Conservation (phyloP, 2,797 vertebrate species). For the Sarcoramphus papa region DNA sequence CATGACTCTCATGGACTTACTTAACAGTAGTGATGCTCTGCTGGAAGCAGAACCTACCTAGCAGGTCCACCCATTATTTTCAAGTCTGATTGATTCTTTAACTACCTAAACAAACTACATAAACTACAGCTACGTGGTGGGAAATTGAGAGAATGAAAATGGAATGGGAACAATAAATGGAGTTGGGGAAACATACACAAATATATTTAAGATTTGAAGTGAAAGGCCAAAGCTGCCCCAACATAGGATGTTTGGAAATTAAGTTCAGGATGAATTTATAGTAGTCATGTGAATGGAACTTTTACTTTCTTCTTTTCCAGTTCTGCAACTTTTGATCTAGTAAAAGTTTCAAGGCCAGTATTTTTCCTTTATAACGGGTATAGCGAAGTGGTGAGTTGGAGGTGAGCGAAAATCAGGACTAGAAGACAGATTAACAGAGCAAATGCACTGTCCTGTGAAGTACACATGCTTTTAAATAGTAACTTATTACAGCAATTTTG, state of each 20-base stretch:
- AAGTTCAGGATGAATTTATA: not conserved
- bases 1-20: not conserved
- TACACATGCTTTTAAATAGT: not conserved
- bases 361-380: not conserved
- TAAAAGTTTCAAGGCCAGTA: not conserved
- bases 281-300: not conserved
- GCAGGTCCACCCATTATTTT: not conserved
- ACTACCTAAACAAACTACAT: not conserved
- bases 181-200: not conserved
- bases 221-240: not conserved
- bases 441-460: not conserved
- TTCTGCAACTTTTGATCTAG: not conserved
- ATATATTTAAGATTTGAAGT: not conserved
- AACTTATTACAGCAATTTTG: not conserved
- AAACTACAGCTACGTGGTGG: not conserved
- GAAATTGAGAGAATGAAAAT: not conserved
- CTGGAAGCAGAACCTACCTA: not conserved
- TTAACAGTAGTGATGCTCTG: not conserved
- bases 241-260: not conserved
- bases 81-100: not conserved
- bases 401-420: not conserved
- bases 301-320: not conserved
- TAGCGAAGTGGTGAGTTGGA: accelerated
- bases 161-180: not conserved
- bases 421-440: not conserved